phyloP scores from a whole-genome alignment of 1,140 invertebrate genomes.

The Neodiprion lecontei region DNA sequence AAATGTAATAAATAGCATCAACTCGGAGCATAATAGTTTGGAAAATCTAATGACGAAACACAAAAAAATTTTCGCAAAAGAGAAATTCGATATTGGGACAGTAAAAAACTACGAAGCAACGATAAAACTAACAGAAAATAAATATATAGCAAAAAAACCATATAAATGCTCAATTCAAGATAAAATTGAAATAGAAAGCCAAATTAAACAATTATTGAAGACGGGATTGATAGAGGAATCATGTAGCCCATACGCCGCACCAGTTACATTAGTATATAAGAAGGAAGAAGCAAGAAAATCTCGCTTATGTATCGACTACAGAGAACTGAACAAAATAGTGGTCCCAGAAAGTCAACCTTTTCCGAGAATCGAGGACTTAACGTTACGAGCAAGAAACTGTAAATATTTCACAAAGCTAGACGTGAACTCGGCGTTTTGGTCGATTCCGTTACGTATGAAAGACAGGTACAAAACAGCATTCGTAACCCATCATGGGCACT shows the following conservation, averaged over 20 bases:
- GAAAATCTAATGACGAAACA: conserved; percentile 19
- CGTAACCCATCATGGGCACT: conserved; percentile 6
- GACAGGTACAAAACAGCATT: conserved; percentile 3
- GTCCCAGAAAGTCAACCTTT: conserved; percentile 38
- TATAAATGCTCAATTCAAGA: conserved; percentile 28
- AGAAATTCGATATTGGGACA: conserved; percentile 24
- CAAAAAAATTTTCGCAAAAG: conserved; percentile 20
- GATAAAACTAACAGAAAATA: conserved; percentile 29
- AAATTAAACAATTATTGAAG: conserved; percentile 25
- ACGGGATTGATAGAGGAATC: conserved; percentile 26
- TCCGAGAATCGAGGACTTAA: conserved; percentile 37
- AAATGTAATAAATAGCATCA: background rate
- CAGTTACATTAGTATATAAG: conserved; percentile 25
- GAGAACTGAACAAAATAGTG: conserved; percentile 37
- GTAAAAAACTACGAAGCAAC: conserved; percentile 25
- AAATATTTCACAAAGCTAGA: conserved; percentile 34
- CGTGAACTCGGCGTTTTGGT: conserved; percentile 39
- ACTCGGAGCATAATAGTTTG: background rate
- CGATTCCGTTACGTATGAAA: conserved; percentile 28
- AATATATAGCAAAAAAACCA: conserved; percentile 28
- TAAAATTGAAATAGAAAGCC: conserved; percentile 26
- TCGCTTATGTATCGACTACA: conserved; percentile 37
- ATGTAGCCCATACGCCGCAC: conserved; percentile 22
- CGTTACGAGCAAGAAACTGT: conserved; percentile 27
- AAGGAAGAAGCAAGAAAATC: conserved; percentile 32